Evolutionary conservation across 35 echinoderm and acorn worm genomes (phyloP).

Genomic region (Heliocidaris erythrogramma): DNA sequence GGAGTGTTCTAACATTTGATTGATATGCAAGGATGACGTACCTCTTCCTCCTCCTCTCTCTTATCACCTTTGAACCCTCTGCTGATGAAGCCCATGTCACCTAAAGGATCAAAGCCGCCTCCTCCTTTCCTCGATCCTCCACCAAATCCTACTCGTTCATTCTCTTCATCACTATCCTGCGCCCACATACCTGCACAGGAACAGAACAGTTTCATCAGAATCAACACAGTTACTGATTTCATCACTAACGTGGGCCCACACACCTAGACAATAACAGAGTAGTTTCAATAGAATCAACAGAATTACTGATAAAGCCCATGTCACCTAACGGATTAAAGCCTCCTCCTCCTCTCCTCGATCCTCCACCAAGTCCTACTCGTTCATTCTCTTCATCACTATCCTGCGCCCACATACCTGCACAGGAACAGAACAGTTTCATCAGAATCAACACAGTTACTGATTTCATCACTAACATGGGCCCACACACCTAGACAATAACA

Average conservation of each 20-base stretch:
- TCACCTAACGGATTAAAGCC: conserved; percentile 59
- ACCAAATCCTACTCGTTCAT: conserved; percentile 69
- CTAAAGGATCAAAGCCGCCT: conserved; percentile 44
- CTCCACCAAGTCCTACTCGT: conserved; percentile 64
- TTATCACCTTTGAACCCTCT: conserved; percentile 49
- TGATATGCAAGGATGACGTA: neutral
- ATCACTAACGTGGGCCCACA: no score
- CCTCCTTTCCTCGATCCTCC: neutral
- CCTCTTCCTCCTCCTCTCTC: conserved; percentile 27
- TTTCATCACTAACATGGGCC: no score
- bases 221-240: no score
- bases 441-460: no score
- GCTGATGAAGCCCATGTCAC: conserved; percentile 82
- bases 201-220: neutral
- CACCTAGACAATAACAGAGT: no score
- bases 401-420: neutral
- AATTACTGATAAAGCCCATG: conserved; percentile 80
- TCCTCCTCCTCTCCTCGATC: neutral
- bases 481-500: no score
- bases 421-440: neutral
- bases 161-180: conserved; percentile 85
- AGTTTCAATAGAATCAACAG: no score
- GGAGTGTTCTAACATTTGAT: no score
- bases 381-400: neutral
- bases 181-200: conserved; percentile 77